Evolutionary conservation across 2,888 invertebrate species (phyloP).

Genomic region (Cacoxenus indagator): DNA sequence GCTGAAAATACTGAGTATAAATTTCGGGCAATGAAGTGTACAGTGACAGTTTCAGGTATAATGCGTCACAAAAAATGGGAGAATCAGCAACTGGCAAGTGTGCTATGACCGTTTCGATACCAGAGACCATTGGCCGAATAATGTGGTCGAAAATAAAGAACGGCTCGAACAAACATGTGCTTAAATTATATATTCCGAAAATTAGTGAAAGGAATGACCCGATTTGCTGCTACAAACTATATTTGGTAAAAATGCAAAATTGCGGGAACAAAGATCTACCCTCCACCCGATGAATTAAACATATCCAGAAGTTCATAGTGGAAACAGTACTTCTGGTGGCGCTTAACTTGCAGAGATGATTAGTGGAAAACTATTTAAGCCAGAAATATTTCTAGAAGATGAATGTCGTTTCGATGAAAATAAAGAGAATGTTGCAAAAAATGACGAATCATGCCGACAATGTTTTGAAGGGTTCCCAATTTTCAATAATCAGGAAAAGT

Average conservation of each 20-base stretch:
- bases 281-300: constrained; percentile 79
- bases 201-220: constrained; percentile 88
- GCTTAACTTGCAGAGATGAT: constrained; percentile 91
- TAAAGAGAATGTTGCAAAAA: constrained; percentile 46
- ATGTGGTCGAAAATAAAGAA: constrained; percentile 76
- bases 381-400: constrained; percentile 83
- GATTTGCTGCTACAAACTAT: constrained; percentile 88
- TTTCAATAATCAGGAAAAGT: constrained; percentile 31
- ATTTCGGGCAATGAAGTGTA: constrained; percentile 91
- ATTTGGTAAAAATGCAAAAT: constrained; percentile 79
- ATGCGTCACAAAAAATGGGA: constrained; percentile 82
- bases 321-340: constrained; percentile 75
- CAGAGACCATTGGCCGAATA: constrained; percentile 73
- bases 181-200: constrained; percentile 81
- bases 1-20: no score
- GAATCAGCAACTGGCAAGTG: constrained; percentile 77
- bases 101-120: constrained; percentile 79
- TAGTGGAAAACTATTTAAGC: constrained; percentile 77
- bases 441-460: constrained; percentile 61
- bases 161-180: constrained; percentile 78
- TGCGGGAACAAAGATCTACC: constrained; percentile 77
- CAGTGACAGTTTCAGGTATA: constrained; percentile 82
- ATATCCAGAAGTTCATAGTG: constrained; percentile 80
- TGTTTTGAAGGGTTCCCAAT: constrained; percentile 59
- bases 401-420: constrained; percentile 69